These are phyloP conservation scores for Chelonus formosanus DNA, from an alignment of 2,888 invertebrate species.

Conservation along the genomic window DNA sequence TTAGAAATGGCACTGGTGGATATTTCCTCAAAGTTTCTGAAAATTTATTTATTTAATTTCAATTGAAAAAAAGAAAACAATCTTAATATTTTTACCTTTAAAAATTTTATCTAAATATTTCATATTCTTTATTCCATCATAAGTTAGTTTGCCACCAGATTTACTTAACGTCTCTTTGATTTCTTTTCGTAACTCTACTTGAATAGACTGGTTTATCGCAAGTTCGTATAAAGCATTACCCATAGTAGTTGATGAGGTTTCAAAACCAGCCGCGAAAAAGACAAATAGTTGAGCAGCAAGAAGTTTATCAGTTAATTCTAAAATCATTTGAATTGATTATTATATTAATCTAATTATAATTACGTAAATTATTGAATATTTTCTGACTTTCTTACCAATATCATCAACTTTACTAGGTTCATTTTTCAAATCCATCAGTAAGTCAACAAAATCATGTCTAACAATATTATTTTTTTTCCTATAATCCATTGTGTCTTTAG, in stretches of 20 bases:
- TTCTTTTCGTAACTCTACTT: slow-evolving; percentile 60
- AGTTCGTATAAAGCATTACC: slow-evolving; percentile 63
- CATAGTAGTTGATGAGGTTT: slow-evolving; percentile 65
- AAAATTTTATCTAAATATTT: slow-evolving; percentile 61
- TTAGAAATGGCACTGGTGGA: slow-evolving; percentile 42
- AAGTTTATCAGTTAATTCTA: slow-evolving; percentile 6
- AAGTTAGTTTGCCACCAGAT: slow-evolving; percentile 57
- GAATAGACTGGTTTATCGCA: slow-evolving; percentile 61
- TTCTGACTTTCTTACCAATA: slow-evolving; percentile 40
- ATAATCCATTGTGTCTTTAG: slow-evolving; percentile 57
- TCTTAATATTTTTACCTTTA: slow-evolving; percentile 46
- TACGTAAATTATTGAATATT: no score
- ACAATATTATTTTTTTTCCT: slow-evolving; percentile 58
- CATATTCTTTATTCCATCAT: slow-evolving; percentile 62
- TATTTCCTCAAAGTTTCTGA: slow-evolving; percentile 51
- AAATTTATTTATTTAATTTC: slow-evolving; percentile 6
- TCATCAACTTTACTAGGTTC: slow-evolving; percentile 42
- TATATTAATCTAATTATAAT: no score
- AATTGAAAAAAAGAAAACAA: slow-evolving; percentile 29
- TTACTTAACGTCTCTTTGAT: slow-evolving; percentile 52
- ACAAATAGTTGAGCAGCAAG: slow-evolving; percentile 63
- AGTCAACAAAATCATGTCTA: slow-evolving; percentile 64
- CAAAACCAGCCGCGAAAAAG: slow-evolving; percentile 66
- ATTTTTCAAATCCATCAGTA: slow-evolving; percentile 55
- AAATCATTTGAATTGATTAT: background rate